phyloP scores from a whole-genome alignment of 2,888 invertebrate species.

The Nemoura dubitans region DNA sequence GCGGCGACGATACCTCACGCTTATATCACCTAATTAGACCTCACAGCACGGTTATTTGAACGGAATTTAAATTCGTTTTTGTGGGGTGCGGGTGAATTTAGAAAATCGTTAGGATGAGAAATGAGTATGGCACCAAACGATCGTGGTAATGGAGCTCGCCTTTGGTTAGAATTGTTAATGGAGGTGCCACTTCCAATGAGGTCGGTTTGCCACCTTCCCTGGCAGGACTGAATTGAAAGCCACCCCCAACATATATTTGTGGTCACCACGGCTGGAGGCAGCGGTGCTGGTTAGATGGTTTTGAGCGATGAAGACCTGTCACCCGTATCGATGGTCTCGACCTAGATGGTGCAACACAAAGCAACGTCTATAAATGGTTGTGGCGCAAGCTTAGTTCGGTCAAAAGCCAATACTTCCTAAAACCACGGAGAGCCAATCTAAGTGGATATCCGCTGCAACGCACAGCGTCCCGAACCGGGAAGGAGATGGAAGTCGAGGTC shows the following conservation, averaged over 20 bases:
- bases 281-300: not conserved
- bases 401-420: constrained; percentile 43
- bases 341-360: not conserved
- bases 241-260: not conserved
- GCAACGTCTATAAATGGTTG: constrained; percentile 3
- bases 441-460: constrained; percentile 39
- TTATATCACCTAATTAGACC: not conserved
- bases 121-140: not conserved
- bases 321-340: not conserved
- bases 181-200: not conserved
- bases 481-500: not conserved
- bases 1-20: not conserved
- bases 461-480: not conserved
- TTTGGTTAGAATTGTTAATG: not conserved
- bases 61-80: not conserved
- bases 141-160: not conserved
- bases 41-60: not conserved
- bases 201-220: not conserved
- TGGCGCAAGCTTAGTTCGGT: constrained; percentile 10
- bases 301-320: not conserved
- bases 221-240: not conserved
- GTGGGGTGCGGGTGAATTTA: not conserved
- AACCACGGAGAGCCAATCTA: constrained; percentile 45
- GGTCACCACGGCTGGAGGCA: not conserved
- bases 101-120: not conserved